Percentiles rank a stretch among this genome's conserved stretches.
Evolutionary conservation across 2,888 invertebrate genomes (phyloP).

Genomic region (Callyntrura sp.): DNA sequence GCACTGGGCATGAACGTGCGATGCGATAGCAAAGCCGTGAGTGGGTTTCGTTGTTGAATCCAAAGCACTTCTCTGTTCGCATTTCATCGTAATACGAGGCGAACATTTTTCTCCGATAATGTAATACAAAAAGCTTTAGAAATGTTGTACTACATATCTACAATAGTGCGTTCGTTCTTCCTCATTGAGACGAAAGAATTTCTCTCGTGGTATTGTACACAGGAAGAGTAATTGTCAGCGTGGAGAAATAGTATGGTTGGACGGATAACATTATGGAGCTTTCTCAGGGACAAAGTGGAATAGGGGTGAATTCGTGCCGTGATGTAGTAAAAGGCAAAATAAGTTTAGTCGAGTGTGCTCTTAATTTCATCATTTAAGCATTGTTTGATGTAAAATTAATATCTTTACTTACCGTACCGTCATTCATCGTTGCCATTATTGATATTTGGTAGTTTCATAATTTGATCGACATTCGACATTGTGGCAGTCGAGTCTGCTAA

Average conservation of each 20-base stretch:
- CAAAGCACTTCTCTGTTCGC: no score
- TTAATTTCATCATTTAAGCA: neutral
- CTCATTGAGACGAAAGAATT: slow-evolving; percentile 42
- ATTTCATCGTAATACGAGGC: slow-evolving; percentile 28
- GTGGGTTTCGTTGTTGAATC: neutral
- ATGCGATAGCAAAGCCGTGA: neutral
- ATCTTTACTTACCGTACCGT: neutral
- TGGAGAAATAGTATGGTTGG: slow-evolving; percentile 37
- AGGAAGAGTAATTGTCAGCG: slow-evolving; percentile 32
- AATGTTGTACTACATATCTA: neutral
- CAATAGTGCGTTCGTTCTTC: slow-evolving; percentile 47
- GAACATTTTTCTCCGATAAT: slow-evolving; percentile 63
- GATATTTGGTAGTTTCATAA: neutral
- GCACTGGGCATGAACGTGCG: neutral
- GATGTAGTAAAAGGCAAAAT: neutral
- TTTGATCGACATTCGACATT: neutral
- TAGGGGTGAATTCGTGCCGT: slow-evolving; percentile 17
- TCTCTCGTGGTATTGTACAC: slow-evolving; percentile 23
- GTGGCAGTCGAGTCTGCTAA: neutral
- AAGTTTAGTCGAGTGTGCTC: slow-evolving; percentile 9
- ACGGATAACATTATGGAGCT: slow-evolving; percentile 4
- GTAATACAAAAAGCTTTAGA: slow-evolving; percentile 24
- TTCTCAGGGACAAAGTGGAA: slow-evolving; percentile 55
- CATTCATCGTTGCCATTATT: neutral
- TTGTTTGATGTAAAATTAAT: neutral